Base-by-base conservation (phyloP, 2,888 invertebrate species). In the Caenorhabditis uteleia region DNA sequence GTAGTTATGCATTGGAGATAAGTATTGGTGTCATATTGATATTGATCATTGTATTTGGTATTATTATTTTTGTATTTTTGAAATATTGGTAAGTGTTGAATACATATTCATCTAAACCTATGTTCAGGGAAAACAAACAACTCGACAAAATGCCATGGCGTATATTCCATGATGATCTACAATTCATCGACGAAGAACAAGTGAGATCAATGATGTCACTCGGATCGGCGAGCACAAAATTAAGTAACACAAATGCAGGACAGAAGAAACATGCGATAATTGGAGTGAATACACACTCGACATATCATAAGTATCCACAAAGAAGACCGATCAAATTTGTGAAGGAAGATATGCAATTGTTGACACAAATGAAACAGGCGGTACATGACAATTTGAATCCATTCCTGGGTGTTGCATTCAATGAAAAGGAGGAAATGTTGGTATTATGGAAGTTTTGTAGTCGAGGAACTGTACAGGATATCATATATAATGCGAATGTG, bases 401-500 rank as follows among this genome's bases (percentile, higher is more conserved):
- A 53, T 97, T 97, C 86, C 92, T 95, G 84, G 97, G 97, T 64
- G 47, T 56, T 4, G 66, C 78, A 6, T 82, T 82, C 70, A 81
- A 81, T 53, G 81, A 81, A 47, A 82, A 80, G 44, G 81, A 80
- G 29, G 81, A 81, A 23, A 73, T 82, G 76, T 46, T 79, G 23
- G 45, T 75, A 0, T 50, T 81, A 42, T 81, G 81, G 81, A 81
- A 81, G 55, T 81, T 81, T 61, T 81, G 81, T 47, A 77, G 77
- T 27, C 64, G 80, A 23, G 80, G 80, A 55, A 80, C 80, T 1
- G 62, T 80, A 16, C 78, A 78, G 60, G 97, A 97, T 88, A 94
- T 97, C 86, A 91, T 97, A 83, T 95, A 95, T 88, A 95, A 95
- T 86, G 93, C 94, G 86, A 95, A 95, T 87, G 92, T 95, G 84